These are phyloP conservation scores for Elaphurus davidianus DNA, from an alignment of 2,113 vertebrate species.

Conservation along the genomic window DNA sequence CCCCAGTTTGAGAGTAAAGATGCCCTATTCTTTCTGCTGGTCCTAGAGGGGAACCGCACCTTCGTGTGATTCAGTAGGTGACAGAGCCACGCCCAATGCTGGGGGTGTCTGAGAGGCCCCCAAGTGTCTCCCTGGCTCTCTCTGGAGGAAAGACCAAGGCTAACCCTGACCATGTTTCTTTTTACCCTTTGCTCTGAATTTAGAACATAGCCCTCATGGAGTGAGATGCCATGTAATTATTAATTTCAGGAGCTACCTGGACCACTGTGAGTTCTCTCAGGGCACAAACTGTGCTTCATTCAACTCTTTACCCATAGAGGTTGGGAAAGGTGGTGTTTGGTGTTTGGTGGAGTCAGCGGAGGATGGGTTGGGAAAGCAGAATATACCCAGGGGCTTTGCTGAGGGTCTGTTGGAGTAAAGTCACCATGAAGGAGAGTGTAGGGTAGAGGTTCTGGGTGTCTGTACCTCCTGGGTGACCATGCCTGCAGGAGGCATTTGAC, in stretches of 20 bases:
- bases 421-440: background rate
- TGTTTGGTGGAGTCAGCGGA: background rate
- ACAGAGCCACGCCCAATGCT: background rate
- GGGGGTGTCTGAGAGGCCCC: background rate
- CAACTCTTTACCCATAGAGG: background rate
- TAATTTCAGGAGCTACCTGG: background rate
- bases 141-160: background rate
- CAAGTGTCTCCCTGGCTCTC: background rate
- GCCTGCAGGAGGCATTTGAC: background rate
- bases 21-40: fast-evolving
- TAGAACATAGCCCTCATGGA: background rate
- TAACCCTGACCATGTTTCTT: background rate
- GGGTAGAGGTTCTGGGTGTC: background rate
- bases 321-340: background rate
- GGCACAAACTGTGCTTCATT: fast-evolving
- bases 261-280: background rate
- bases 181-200: background rate
- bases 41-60: too few species aligned
- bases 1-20: background rate
- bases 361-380: background rate
- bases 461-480: background rate
- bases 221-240: too few species aligned
- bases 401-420: background rate
- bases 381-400: background rate
- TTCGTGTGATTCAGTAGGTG: background rate